These are phyloP conservation scores for Narcine bancroftii DNA, from an alignment of 2,113 vertebrate species.

Conservation along the genomic window DNA sequence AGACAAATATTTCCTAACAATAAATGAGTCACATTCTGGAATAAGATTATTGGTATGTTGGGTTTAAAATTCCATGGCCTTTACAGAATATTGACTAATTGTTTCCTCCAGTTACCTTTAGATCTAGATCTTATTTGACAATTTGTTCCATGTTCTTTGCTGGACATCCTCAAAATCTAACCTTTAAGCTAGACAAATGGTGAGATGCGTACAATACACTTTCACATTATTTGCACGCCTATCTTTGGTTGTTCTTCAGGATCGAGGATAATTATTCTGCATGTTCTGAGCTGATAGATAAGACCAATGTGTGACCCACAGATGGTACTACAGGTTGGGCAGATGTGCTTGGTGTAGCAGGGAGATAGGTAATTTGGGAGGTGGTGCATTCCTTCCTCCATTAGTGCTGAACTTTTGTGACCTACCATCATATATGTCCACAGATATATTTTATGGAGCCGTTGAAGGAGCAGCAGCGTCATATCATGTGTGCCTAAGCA, in stretches of 20 bases:
- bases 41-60: too few relatives aligned
- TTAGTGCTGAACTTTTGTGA: too few relatives aligned
- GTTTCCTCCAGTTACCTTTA: not conserved
- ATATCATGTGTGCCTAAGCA: not conserved
- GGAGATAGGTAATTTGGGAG: too few relatives aligned
- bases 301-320: too few relatives aligned
- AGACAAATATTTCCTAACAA: not conserved
- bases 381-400: too few relatives aligned
- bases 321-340: too few relatives aligned
- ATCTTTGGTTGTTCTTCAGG: not conserved
- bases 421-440: too few relatives aligned
- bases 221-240: not conserved
- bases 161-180: not conserved
- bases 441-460: not conserved
- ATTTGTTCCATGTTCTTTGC: not conserved
- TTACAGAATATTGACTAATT: not conserved
- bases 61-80: not conserved
- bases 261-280: too few relatives aligned
- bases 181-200: not conserved
- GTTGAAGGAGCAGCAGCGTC: not conserved
- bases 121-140: not conserved
- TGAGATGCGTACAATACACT: not conserved
- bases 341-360: too few relatives aligned
- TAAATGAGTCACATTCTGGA: not conserved
- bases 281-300: too few relatives aligned